Conservation (phyloP, 2,888 invertebrate species). For the Papilio elwesi region DNA sequence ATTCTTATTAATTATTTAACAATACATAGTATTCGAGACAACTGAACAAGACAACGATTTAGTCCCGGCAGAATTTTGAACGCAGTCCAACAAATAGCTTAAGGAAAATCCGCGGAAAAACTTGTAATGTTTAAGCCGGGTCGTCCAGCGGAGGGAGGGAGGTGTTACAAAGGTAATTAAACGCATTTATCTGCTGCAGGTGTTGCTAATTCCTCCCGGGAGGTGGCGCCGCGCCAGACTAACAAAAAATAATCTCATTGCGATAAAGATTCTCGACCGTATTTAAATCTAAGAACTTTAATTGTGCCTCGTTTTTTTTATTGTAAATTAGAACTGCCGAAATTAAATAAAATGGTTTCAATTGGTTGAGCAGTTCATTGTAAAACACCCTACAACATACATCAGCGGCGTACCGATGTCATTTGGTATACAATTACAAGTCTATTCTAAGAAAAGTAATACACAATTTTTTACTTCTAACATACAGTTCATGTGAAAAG, state of each 20-base stretch:
- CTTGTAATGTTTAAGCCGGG: constrained; percentile 14
- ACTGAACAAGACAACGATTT: constrained; percentile 1
- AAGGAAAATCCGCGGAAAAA: constrained; percentile 29
- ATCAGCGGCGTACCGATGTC: no score
- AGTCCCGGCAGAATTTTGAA: constrained; percentile 9
- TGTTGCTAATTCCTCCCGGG: constrained; percentile 60
- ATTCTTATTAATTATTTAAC: no score
- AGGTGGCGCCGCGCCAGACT: constrained; percentile 52
- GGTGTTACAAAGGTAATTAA: constrained; percentile 37
- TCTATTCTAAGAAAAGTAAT: no score
- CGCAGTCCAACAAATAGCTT: constrained; percentile 19
- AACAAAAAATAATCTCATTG: constrained; percentile 28
- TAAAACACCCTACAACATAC: no score
- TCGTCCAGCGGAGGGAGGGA: background rate
- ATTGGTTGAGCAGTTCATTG: no score
- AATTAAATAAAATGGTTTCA: no score
- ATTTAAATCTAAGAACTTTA: background rate
- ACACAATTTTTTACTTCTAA: no score
- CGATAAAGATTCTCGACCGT: background rate
- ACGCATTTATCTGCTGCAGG: constrained; percentile 78
- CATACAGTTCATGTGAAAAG: no score
- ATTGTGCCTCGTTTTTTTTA: no score
- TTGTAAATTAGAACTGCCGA: no score
- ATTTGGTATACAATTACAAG: no score
- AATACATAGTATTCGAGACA: background rate